Conservation (phyloP, 2,888 invertebrate genomes). For the Achlya flavicornis region DNA sequence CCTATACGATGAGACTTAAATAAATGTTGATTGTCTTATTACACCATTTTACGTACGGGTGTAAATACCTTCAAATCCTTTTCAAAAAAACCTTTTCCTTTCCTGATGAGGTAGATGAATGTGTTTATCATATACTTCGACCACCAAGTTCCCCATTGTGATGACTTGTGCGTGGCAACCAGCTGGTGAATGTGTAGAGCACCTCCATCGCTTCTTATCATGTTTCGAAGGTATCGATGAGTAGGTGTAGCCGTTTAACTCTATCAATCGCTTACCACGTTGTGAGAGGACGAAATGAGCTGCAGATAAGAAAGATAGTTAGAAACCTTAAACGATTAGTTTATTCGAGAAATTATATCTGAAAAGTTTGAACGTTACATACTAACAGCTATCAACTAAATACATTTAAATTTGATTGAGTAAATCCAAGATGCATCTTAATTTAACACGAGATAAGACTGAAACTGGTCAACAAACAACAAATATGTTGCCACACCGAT, state of each 20-base stretch:
- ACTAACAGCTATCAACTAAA: too few relatives aligned
- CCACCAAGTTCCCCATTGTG: constrained; percentile 25
- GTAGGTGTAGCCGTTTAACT: not conserved
- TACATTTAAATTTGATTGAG: too few relatives aligned
- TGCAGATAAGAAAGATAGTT: not conserved
- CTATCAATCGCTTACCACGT: not conserved
- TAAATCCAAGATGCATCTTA: too few relatives aligned
- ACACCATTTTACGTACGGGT: too few relatives aligned
- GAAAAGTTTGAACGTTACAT: too few relatives aligned
- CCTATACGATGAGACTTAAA: too few relatives aligned
- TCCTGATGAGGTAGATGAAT: not conserved
- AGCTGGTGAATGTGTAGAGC: constrained; percentile 44
- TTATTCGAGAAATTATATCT: too few relatives aligned
- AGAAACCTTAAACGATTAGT: not conserved
- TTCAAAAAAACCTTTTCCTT: not conserved
- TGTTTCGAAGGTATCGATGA: not conserved
- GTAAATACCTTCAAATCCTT: too few relatives aligned
- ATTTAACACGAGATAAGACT: too few relatives aligned
- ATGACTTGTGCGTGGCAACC: constrained; percentile 45
- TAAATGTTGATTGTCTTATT: too few relatives aligned
- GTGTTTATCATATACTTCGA: not conserved
- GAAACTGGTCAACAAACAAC: too few relatives aligned
- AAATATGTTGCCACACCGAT: too few relatives aligned
- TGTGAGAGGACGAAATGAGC: constrained; percentile 1
- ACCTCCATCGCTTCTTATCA: constrained; percentile 38